phyloP scores from a whole-genome alignment of 2,113 vertebrate species.

The Mustela lutreola region DNA sequence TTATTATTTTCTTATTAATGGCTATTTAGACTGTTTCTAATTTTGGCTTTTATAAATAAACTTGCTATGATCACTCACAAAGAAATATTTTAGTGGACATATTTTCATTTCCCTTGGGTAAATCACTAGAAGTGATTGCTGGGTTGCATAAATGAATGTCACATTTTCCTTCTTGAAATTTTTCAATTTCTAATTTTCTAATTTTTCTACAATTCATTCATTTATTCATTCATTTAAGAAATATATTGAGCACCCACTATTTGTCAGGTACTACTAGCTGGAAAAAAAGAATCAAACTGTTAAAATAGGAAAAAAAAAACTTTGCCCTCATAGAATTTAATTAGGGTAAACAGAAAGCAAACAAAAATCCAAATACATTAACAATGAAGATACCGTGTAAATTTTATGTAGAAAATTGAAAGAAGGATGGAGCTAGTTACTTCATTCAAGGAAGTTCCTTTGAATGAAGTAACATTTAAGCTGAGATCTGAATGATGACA shows the following conservation, averaged over 20 bases:
- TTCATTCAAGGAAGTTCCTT: too few species aligned
- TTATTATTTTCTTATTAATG: background rate
- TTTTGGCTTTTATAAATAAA: background rate
- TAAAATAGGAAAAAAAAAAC: background rate
- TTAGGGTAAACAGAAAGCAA: background rate
- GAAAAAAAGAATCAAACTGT: background rate
- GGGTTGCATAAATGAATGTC: background rate
- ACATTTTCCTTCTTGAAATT: background rate
- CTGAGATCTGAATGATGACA: background rate
- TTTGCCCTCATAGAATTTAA: background rate
- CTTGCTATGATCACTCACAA: background rate
- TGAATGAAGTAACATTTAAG: background rate
- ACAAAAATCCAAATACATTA: background rate
- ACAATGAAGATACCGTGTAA: background rate
- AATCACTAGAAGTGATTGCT: background rate
- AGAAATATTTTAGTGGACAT: background rate
- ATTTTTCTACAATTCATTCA: background rate
- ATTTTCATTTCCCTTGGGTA: background rate
- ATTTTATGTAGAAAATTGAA: background rate
- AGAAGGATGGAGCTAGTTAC: background rate
- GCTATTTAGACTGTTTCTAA: background rate
- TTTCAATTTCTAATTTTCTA: background rate
- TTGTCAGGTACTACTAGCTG: background rate
- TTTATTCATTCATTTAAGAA: background rate
- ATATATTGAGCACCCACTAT: background rate